Evolutionary conservation across 2,113 vertebrate species (phyloP).

Genomic region (Mixornis gularis): DNA sequence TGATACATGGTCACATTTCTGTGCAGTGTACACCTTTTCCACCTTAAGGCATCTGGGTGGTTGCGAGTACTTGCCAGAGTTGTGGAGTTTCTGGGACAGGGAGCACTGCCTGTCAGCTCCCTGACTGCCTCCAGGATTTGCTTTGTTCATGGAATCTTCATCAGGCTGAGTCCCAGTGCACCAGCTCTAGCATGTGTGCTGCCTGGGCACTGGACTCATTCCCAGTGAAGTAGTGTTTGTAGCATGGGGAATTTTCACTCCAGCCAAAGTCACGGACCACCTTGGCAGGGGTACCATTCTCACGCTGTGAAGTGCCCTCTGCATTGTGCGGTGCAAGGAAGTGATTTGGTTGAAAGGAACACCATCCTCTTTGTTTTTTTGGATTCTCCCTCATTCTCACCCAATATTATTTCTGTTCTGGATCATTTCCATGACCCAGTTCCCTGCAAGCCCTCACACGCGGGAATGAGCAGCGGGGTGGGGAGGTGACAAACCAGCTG

Average conservation of each 20-base stretch:
- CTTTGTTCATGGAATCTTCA: neutral
- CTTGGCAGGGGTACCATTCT: slow-evolving; percentile 44
- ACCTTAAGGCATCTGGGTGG: neutral
- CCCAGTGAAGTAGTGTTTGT: neutral
- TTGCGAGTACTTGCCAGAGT: neutral
- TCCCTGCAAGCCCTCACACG: slow-evolving; percentile 16
- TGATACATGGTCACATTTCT: fast-evolving
- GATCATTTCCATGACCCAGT: slow-evolving; percentile 44
- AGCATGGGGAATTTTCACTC: neutral
- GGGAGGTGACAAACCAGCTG: neutral
- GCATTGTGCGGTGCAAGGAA: slow-evolving; percentile 42
- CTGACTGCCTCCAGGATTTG: neutral
- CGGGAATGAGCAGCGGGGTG: neutral
- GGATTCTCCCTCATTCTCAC: neutral
- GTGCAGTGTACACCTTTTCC: neutral
- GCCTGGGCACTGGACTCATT: neutral
- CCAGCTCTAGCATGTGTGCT: neutral
- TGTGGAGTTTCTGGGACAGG: neutral
- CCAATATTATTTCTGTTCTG: slow-evolving; percentile 35
- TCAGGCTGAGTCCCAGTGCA: neutral
- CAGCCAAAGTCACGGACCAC: neutral
- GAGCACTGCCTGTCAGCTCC: neutral
- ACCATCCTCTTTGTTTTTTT: neutral
- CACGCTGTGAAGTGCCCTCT: slow-evolving; percentile 43
- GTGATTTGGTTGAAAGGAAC: slow-evolving; percentile 22